Conservation (phyloP, 2,888 invertebrate species). For the Hydrotaea cyrtoneurina region DNA sequence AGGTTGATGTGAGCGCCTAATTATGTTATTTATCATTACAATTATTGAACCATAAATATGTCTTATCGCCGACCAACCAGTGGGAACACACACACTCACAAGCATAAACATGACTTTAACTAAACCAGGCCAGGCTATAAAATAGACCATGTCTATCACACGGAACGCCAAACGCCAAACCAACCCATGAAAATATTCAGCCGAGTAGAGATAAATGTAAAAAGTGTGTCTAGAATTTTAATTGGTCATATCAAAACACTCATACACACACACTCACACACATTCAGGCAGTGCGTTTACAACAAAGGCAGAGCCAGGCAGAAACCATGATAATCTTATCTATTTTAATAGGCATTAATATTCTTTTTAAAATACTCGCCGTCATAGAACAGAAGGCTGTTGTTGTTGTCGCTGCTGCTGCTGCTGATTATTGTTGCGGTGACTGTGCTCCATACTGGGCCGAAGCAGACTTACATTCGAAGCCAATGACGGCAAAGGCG, state of each 20-base stretch:
- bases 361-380: neutral
- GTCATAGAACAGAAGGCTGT: neutral
- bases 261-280: neutral
- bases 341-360: constrained; percentile 7
- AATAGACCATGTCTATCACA: neutral
- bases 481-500: neutral
- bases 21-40: constrained; percentile 69
- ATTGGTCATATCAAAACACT: constrained; percentile 46
- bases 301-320: neutral
- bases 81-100: constrained; percentile 3
- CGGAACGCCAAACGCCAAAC: neutral
- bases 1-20: constrained; percentile 58
- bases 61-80: constrained; percentile 46
- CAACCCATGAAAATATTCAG: neutral
- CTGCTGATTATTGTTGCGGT: neutral
- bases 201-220: neutral
- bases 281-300: neutral
- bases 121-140: neutral
- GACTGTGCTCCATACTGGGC: neutral
- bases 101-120: neutral
- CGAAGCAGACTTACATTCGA: neutral
- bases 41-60: constrained; percentile 69
- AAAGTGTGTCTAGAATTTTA: constrained; percentile 62
- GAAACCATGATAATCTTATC: neutral
- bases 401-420: too few species aligned